A percentile compares a stretch with the other conserved stretches of the same genome.
phyloP scores from a whole-genome alignment of 2,113 vertebrate species.

The Brachyistius frenatus region DNA sequence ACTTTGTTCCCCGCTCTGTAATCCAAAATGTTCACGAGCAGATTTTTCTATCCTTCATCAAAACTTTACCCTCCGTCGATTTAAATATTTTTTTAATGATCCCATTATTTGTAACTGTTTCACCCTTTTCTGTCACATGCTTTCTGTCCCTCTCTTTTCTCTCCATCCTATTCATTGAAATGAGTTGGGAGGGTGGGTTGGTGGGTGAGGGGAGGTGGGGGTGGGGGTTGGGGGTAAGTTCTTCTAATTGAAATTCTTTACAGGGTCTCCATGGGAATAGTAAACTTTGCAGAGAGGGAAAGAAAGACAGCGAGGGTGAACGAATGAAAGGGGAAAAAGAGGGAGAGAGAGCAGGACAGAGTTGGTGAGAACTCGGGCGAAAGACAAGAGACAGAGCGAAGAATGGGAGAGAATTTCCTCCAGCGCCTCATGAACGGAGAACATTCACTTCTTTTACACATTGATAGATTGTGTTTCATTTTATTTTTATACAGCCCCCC shows the following conservation, averaged over 20 bases:
- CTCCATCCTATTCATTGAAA: conserved; percentile 69
- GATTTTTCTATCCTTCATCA: conserved; percentile 55
- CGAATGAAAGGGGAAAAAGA: conserved; percentile 45
- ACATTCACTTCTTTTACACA: conserved; percentile 46
- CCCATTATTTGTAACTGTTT: conserved; percentile 38
- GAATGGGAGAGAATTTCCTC: conserved; percentile 58
- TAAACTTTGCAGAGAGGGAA: conserved; percentile 81
- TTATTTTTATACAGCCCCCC: conserved; percentile 53
- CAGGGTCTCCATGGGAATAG: conserved; percentile 83
- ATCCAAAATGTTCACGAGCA: conserved; percentile 55
- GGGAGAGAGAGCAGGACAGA: conserved; percentile 20
- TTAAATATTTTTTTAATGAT: conserved; percentile 7
- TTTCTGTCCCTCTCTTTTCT: conserved; percentile 49
- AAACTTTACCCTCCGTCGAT: conserved; percentile 51
- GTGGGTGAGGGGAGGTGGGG: not conserved
- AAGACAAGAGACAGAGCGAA: conserved; percentile 39
- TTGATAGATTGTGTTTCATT: conserved; percentile 57
- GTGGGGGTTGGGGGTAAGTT: conserved; percentile 25
- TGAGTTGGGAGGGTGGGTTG: conserved; percentile 18
- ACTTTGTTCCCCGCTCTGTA: conserved; percentile 59
- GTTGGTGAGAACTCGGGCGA: conserved; percentile 53
- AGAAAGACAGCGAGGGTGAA: conserved; percentile 68
- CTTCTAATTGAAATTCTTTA: conserved; percentile 86
- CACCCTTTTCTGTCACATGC: conserved; percentile 38
- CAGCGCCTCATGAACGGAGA: conserved; percentile 27